Base-by-base conservation (phyloP, 2,113 vertebrate species). In the Boleophthalmus pectinirostris region DNA sequence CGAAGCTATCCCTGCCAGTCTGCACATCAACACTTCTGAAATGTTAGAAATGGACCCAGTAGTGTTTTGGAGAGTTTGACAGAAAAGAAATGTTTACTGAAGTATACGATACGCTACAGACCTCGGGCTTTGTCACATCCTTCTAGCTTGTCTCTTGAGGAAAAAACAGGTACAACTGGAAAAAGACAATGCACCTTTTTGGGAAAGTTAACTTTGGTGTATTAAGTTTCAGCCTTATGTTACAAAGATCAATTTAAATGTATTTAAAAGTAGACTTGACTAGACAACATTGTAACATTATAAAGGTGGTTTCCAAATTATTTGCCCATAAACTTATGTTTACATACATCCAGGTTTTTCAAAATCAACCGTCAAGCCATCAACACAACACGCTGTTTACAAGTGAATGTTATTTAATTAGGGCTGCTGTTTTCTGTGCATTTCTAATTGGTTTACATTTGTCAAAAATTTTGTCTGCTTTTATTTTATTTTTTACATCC, bases 1-100 rank as follows among this genome's bases (percentile, higher is more conserved):
- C 20, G 18, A 64, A 61, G 70, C 69, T 63, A 29, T 70, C 60
- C 71, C 80, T 76, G 80, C 78, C 77, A 63, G 66, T 65, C 72
- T 75, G 81, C 82, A 82, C 74, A 68, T 71, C 77, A 65, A 65
- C 76, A 80, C 73, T 35, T 82, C 63, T 77, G 70, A 85, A 73
- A 43, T 49, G 9, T 21, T 8, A 47, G 73, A 61, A 74, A 78
- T 73, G 69, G 87, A 70, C 74, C 80, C 64, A 45, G 60, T 57
- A 75, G 75, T 76, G 72, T 82, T 72, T 75, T 75, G 47, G 1
- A 54, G 43, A 23, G 81, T 79, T 81, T 74, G 66, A 73, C 24
- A 82, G 81, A 84, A 66, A 64, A 70, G 77, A 76, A 76, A 79
- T 84, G 90, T 90, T 91, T 91, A 91, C 90, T 88, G 70, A 72